These are phyloP conservation scores for Hucho hucho DNA, from an alignment of 2,113 vertebrate genomes.

Conservation along the genomic window DNA sequence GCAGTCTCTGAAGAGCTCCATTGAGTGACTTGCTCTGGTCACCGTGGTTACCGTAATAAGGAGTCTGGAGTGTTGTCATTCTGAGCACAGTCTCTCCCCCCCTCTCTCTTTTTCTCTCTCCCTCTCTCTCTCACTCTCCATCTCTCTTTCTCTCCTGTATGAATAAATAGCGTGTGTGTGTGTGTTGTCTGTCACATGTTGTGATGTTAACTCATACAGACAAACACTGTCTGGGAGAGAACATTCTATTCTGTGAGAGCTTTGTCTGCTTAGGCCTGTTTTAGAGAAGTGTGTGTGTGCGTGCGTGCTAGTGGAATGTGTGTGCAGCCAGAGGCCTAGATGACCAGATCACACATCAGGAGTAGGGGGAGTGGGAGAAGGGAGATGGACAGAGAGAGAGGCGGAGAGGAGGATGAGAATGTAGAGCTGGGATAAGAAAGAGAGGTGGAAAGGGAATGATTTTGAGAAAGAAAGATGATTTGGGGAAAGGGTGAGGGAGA, in stretches of 20 bases:
- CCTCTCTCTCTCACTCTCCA: not conserved
- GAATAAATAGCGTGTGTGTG: constrained; percentile 24
- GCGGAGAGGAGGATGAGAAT: not conserved
- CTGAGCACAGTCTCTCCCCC: constrained; percentile 26
- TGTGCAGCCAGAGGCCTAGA: constrained; percentile 27
- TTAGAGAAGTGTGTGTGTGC: constrained; percentile 2
- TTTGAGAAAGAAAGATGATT: not conserved
- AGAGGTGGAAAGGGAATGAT: not conserved
- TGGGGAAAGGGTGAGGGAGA: not conserved
- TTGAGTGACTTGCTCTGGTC: constrained; percentile 36
- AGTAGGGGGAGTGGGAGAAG: constrained; percentile 3
- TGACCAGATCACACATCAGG: constrained; percentile 40
- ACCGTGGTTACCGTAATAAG: constrained; percentile 39
- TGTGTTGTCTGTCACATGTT: constrained; percentile 62
- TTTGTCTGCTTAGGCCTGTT: constrained; percentile 1
- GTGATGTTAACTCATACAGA: constrained; percentile 47
- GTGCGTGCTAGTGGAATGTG: constrained; percentile 19
- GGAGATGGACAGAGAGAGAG: not conserved
- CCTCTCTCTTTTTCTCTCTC: not conserved
- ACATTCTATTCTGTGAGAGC: not conserved
- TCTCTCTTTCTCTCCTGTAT: constrained; percentile 2
- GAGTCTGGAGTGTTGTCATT: constrained; percentile 32
- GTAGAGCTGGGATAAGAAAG: not conserved
- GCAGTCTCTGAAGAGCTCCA: constrained; percentile 29
- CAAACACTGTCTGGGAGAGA: constrained; percentile 20